Evolutionary conservation across 2,797 vertebrate genomes (phyloP), one percentile per base, ranked within the genome.

Genomic region (Odontamblyopus lacepedii): DNA sequence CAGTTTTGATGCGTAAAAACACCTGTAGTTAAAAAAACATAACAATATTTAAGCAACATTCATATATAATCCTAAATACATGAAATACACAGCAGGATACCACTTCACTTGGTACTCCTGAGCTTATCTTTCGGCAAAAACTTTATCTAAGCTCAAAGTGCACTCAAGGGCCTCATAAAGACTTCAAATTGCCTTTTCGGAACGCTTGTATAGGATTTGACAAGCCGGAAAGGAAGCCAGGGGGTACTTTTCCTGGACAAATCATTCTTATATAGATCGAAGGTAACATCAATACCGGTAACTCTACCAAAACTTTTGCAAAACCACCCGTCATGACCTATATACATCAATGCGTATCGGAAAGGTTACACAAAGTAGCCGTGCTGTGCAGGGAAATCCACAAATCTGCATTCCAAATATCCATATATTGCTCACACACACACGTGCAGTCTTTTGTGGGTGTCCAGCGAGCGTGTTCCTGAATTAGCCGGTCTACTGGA

Each of bases 401-500:
- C 38, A 5, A 27, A 44, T 71, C 81, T 83, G 72, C n/a, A 44
- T 84, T 27, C 76, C 60, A 80, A 84, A 82, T 75, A 87, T 84
- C 79, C 75, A 81, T 80, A 81, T 80, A 70, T 32, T 51, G 65
- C 74, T 73, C 78, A 77, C 30, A 67, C 68, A 64, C 64, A 56
- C 62, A 69, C 69, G 35, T 27, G 60, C 30, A 16, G 57, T 80
- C 85, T 78, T 79, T 89, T 89, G 85, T 89, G 60, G 0, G 71
- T 71, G 78, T 62, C 70, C 78, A 85, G 83, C 85, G 91, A 89
- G 85, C 84, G 78, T 74, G 81, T 72, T 90, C 87, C 83, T 88
- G 83, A 91, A 94, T 94, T 86, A 93, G 88, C 89, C 88, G 89
- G 87, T 91, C 88, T 89, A 84, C 77, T 92, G 90, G 89, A 94